Evolutionary conservation across 2,113 vertebrate species (phyloP).

Genomic region (Tragelaphus imberbis): DNA sequence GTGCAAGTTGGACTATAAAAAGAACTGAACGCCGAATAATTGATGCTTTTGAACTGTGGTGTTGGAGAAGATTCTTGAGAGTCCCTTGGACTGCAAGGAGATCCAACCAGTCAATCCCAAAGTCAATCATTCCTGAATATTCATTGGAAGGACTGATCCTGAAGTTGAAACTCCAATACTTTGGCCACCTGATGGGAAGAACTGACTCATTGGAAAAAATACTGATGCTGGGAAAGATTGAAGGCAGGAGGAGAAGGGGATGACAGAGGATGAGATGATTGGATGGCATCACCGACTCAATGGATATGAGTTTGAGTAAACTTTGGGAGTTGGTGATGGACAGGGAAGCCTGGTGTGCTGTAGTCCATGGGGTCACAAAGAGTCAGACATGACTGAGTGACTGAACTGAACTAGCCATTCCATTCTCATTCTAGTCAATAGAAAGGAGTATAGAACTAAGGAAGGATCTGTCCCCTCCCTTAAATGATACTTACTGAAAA

Average conservation of each 20-base stretch:
- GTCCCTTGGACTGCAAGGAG: background rate
- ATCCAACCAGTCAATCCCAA: background rate
- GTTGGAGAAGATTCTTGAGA: background rate
- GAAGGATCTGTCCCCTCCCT: background rate
- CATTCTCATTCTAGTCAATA: background rate
- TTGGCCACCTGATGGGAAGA: background rate
- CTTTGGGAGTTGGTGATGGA: background rate
- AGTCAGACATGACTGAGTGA: background rate
- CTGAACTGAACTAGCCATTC: background rate
- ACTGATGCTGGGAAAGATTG: background rate
- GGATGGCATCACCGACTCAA: background rate
- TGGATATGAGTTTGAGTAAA: background rate
- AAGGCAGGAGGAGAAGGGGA: background rate
- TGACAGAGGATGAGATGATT: background rate
- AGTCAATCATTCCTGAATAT: background rate
- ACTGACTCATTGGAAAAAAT: background rate
- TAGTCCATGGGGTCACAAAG: background rate
- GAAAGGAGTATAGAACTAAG: background rate
- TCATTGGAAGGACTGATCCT: background rate
- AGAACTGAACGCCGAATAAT: fast-evolving
- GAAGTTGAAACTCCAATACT: background rate
- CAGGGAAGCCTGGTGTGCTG: background rate
- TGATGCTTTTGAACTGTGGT: background rate
- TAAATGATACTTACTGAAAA: background rate
- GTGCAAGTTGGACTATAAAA: background rate